Evolutionary conservation across 2,888 invertebrate genomes (phyloP), one percentile per base, ranked within the genome.

Genomic region (Thyatira batis): DNA sequence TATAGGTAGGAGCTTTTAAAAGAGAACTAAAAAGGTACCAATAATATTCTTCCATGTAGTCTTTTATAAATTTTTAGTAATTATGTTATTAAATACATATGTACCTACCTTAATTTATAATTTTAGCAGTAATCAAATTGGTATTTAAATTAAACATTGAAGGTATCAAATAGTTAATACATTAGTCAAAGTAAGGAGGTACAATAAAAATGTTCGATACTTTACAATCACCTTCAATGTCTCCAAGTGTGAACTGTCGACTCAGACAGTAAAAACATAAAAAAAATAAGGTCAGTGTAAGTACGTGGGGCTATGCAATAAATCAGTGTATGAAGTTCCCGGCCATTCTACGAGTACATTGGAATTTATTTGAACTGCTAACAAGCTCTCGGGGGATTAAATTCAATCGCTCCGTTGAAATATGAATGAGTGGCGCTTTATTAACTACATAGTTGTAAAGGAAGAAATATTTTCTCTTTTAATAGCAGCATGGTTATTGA

Each of bases 301-400:
- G 59, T 52, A 48, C 57, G 50, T 33, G 57, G n/a, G 27, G 46
- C 53, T 51, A 54, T 60, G 55, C 61, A 56, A 61, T 60, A 64
- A 66, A 63, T 59, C 58, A 66, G 64, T 61, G 61, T 56, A 65
- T 59, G 59, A 61, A 62, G 48, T 48, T 27, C 27, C 48, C 49
- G 49, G 44, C 49, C 54, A 60, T 52, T 57, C 57, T 39, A 17
- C 17, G 39, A 39, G 39, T 39, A 39, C 55, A 52, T 27, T 52
- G 63, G 56, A 61, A 71, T 71, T 69, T 69, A 71, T 73, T 64
- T 65, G 62, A 63, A 65, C 63, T 20, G 53, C 62, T 78, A 80
- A 80, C 81, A 78, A 79, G 71, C 69, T 71, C 76, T 63, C 67
- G 11, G 21, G 65, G 62, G 73, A 68, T 57, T 58, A 49, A 66